A percentile compares a stretch with the other conserved stretches of the same genome.
phyloP scores from a whole-genome alignment of 2,797 vertebrate genomes.

The Acrocephalus scirpaceus region DNA sequence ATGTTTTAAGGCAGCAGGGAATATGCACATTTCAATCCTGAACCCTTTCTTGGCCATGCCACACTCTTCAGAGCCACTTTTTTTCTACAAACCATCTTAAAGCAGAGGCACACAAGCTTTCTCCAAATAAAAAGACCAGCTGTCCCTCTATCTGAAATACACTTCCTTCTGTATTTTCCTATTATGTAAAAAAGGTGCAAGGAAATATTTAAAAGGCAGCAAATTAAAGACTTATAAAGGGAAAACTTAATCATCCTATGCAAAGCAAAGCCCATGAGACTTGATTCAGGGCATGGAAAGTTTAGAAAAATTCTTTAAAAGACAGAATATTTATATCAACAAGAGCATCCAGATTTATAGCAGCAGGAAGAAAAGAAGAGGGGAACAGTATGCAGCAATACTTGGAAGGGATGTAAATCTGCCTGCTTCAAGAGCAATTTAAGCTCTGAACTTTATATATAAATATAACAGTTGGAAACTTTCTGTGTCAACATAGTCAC shows the following conservation, averaged over 20 bases:
- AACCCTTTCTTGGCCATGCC: neutral
- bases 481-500: constrained; percentile 28
- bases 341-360: constrained; percentile 38
- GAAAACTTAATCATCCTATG: neutral
- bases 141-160: neutral
- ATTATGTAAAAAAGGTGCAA: neutral
- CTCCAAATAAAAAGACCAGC: neutral
- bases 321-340: constrained; percentile 8
- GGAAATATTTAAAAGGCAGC: neutral
- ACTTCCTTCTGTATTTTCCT: neutral
- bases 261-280: neutral
- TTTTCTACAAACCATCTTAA: neutral
- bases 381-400: constrained; percentile 6
- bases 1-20: neutral
- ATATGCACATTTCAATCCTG: neutral
- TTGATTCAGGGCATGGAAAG: neutral
- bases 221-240: neutral
- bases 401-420: constrained; percentile 48
- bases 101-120: neutral
- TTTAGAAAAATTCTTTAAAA: constrained; percentile 8
- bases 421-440: constrained; percentile 32
- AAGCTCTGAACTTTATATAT: constrained; percentile 25
- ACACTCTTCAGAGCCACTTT: neutral
- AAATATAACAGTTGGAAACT: constrained; percentile 48
- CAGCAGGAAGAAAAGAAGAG: neutral